Evolutionary conservation across 2,888 invertebrate genomes (phyloP).

Genomic region (Sinelater perroti): DNA sequence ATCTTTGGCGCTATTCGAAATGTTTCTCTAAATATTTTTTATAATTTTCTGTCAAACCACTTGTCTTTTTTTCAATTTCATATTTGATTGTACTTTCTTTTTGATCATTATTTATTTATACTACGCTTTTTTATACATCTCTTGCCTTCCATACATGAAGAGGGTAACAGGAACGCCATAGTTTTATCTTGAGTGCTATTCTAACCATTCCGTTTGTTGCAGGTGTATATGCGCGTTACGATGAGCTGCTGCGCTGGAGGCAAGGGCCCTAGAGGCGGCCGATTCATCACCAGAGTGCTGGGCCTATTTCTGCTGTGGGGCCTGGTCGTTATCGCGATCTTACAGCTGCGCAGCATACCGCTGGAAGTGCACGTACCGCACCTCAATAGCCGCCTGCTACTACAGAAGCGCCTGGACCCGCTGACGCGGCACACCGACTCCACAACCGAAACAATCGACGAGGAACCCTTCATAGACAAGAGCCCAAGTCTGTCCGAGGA

Average conservation of each 20-base stretch:
- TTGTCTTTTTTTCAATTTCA: too few species aligned
- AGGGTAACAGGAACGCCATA: too few species aligned
- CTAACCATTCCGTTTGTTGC: constrained; percentile 20
- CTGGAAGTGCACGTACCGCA: constrained; percentile 57
- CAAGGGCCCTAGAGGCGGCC: constrained; percentile 50
- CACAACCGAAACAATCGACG: constrained; percentile 60
- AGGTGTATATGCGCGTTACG: constrained; percentile 21
- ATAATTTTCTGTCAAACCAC: too few species aligned
- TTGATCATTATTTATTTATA: too few species aligned
- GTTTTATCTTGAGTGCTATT: too few species aligned
- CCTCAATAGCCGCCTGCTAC: constrained; percentile 62
- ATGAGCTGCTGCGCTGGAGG: constrained; percentile 41
- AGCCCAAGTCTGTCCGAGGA: constrained; percentile 74
- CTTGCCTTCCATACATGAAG: too few species aligned
- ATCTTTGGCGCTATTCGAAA: too few species aligned
- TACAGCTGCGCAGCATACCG: constrained; percentile 57
- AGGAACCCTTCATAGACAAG: constrained; percentile 69
- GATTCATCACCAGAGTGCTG: constrained; percentile 62
- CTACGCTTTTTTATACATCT: too few species aligned
- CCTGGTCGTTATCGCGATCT: constrained; percentile 60
- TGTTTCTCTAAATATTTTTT: too few species aligned
- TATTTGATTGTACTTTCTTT: too few species aligned
- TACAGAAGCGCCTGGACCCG: constrained; percentile 62
- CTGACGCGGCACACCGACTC: constrained; percentile 57
- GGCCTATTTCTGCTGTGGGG: constrained; percentile 61